Percentiles rank a stretch among this genome's conserved stretches.
These are phyloP conservation scores for Hydrotaea diabolus DNA, from an alignment of 2,888 invertebrate genomes.

Conservation along the genomic window DNA sequence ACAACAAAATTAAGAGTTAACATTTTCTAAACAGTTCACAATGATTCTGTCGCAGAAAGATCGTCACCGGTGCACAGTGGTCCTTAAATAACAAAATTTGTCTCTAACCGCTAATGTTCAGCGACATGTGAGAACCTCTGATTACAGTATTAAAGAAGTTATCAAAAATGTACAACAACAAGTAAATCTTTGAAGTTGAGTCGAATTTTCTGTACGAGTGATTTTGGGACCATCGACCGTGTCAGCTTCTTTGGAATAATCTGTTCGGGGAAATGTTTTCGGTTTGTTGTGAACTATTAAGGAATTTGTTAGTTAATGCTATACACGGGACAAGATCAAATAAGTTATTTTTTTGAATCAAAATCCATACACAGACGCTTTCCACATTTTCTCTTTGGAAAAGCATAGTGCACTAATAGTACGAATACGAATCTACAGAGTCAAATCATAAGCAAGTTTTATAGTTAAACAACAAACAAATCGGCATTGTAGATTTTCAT, in stretches of 20 bases:
- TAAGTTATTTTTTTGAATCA: not conserved
- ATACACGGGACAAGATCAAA: not conserved
- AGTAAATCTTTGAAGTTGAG: no score
- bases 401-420: not conserved
- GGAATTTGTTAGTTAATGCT: not conserved
- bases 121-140: no score
- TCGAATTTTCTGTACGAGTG: no score
- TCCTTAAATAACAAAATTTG: no score
- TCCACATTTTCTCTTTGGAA: not conserved
- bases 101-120: no score
- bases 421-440: not conserved
- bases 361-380: not conserved
- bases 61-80: not conserved
- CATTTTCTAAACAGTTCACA: conserved; percentile 2
- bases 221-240: no score
- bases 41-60: not conserved
- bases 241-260: not conserved
- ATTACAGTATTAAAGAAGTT: no score
- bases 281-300: not conserved
- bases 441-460: not conserved
- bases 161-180: no score
- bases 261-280: not conserved
- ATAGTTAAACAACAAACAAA: not conserved
- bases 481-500: not conserved
- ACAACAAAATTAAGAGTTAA: not conserved